Base-by-base conservation (phyloP, 2,113 vertebrate species). In the Phalacrocorax brasilianus region DNA sequence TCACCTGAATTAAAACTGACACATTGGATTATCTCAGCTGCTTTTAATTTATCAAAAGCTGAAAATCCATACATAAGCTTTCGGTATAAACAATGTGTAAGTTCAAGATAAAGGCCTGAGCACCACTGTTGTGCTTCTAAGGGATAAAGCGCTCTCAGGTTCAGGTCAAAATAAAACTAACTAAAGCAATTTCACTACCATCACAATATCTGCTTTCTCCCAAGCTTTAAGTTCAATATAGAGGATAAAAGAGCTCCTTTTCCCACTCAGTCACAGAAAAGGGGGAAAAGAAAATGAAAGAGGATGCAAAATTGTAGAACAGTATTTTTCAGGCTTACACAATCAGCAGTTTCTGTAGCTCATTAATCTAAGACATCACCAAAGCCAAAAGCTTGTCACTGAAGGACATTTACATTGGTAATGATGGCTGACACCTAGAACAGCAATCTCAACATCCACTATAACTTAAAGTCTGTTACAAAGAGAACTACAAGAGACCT, bases 121-220 rank as follows among this genome's bases (percentile, higher is more conserved):
- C 18, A 73, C 16, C 0, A 0, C 2, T 71, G 19, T 9, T 75
- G 14, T 33, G 33, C 22, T 61, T 77, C 40, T 26, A 68, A 50
- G 4, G 6, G 19, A 3, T 44, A 66, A 49, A 35, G 4, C 0
- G 0, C 30, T 32, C 40, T 62, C 0, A 0, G 45, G 38, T 45
- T 63, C 61, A 81, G 5, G 75, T 26, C 13, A 75, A 75, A 96
- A 50, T 15, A 66, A 52, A 70, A 66, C 7, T 38, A 47, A 91
- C 23, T 52, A 53, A 32, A 78, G 53, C 12, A 86, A 63, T 45
- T 73, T 63, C 12, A 8, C 35, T 33, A 16, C 47, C 47, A 42
- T 21, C 21, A 21, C 35, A 33, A 13, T 18, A 53, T 28, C 42
- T 26, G 18, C 33, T 44, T 13, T 53, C 21, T 80, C 24, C 26